Percentiles rank a stretch among this genome's conserved stretches.
These are phyloP conservation scores for Baryphthengus martii DNA, from an alignment of 2,113 vertebrate genomes.

Conservation along the genomic window DNA sequence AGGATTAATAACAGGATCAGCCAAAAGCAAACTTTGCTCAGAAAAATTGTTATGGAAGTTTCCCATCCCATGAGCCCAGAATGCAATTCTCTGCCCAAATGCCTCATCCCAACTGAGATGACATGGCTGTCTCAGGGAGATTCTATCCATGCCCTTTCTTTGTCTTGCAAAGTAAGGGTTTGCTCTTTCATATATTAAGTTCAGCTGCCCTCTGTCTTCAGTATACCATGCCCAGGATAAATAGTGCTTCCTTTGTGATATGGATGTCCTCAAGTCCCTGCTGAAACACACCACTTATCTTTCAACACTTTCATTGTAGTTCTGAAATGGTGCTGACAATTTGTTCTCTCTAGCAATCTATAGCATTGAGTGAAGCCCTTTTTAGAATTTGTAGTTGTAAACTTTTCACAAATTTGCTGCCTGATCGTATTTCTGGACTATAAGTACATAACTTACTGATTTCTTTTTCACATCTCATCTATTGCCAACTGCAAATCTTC, in stretches of 20 bases:
- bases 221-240: not conserved
- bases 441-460: not conserved
- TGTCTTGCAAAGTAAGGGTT: not conserved
- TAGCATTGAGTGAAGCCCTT: not conserved
- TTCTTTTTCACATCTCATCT: not conserved
- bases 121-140: not conserved
- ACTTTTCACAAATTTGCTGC: not conserved
- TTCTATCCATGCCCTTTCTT: rapidly evolving
- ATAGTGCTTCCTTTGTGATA: not conserved
- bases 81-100: not conserved
- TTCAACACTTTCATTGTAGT: not conserved
- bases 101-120: not conserved
- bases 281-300: not conserved
- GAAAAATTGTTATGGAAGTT: not conserved
- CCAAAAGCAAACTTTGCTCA: not conserved
- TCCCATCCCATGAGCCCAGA: not conserved
- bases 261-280: not conserved
- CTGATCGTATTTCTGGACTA: not conserved
- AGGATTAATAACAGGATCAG: not conserved
- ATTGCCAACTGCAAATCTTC: not conserved
- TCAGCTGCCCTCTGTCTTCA: not conserved
- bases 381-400: not conserved
- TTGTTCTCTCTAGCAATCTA: not conserved
- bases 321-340: not conserved
- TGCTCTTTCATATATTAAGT: not conserved